A percentile compares a stretch with the other conserved stretches of the same genome.
phyloP scores from a whole-genome alignment of 2,888 invertebrate species.

The Drosophila melanosoma region DNA sequence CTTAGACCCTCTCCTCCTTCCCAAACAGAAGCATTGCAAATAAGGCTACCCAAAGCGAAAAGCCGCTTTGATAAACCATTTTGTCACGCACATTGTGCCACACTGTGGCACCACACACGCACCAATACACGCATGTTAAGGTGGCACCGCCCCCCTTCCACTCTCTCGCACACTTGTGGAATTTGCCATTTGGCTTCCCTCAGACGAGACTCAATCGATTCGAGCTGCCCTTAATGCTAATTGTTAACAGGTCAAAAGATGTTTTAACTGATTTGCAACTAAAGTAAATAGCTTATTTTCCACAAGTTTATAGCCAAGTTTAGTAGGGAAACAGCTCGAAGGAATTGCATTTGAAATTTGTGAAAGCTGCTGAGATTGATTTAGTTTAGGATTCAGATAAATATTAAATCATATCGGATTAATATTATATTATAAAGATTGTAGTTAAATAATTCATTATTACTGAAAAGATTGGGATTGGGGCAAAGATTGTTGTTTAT shows the following conservation, averaged over 20 bases:
- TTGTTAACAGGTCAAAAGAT: slow-evolving; percentile 13
- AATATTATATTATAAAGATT: neutral
- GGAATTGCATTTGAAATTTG: neutral
- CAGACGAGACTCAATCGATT: slow-evolving; percentile 17
- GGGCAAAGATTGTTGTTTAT: neutral
- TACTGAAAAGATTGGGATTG: neutral
- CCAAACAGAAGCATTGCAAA: slow-evolving; percentile 9
- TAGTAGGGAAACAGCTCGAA: neutral
- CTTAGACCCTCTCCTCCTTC: neutral
- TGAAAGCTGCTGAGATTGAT: neutral
- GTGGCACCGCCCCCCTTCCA: slow-evolving; percentile 11
- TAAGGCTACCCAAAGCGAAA: slow-evolving; percentile 53
- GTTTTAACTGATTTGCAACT: neutral
- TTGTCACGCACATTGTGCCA: slow-evolving; percentile 67
- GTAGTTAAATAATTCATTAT: neutral
- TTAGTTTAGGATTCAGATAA: neutral
- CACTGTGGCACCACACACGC: neutral
- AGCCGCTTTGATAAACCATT: slow-evolving; percentile 50
- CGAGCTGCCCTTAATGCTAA: neutral
- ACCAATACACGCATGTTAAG: neutral
- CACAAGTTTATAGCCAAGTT: neutral
- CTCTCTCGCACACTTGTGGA: slow-evolving; percentile 64
- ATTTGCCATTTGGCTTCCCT: slow-evolving; percentile 6
- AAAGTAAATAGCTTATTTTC: neutral
- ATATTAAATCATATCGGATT: neutral